These are phyloP conservation scores for Kobus ellipsiprymnus DNA, from an alignment of 2,113 vertebrate genomes.

Conservation along the genomic window DNA sequence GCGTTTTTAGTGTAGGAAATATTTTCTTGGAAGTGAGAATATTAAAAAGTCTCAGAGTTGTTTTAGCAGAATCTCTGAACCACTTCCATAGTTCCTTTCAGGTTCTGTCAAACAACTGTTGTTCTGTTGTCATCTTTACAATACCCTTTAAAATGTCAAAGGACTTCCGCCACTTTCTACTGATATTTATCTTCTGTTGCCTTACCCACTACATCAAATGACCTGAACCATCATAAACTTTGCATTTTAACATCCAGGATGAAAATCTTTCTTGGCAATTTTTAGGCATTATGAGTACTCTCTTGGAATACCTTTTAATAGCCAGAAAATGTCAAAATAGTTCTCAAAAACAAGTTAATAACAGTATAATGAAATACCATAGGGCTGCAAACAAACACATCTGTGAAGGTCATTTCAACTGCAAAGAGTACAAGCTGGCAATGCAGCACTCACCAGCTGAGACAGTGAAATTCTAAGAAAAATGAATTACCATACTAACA, in stretches of 20 bases:
- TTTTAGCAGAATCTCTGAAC: not conserved
- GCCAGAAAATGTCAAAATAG: not conserved
- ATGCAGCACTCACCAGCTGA: not conserved
- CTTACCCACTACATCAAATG: not conserved
- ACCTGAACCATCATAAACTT: not conserved
- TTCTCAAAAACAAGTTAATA: constrained; percentile 22
- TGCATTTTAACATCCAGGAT: constrained; percentile 3
- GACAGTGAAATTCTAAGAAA: not conserved
- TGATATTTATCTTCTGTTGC: constrained; percentile 33
- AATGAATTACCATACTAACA: not conserved
- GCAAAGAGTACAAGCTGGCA: not conserved
- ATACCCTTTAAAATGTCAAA: constrained; percentile 31
- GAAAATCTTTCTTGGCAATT: not conserved
- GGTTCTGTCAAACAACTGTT: not conserved
- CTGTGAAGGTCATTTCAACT: not conserved
- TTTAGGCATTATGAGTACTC: not conserved
- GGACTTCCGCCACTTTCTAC: constrained; percentile 10
- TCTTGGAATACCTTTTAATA: not conserved
- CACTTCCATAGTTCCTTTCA: not conserved
- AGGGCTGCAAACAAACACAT: not conserved
- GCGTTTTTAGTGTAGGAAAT: not conserved
- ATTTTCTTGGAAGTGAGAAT: not conserved
- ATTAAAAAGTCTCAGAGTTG: not conserved
- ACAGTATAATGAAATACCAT: constrained; percentile 23
- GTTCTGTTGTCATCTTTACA: constrained; percentile 3